Percentiles rank a stretch among this genome's conserved stretches.
Conservation (phyloP, 2,888 invertebrate species). For the Platypus cylindrus region DNA sequence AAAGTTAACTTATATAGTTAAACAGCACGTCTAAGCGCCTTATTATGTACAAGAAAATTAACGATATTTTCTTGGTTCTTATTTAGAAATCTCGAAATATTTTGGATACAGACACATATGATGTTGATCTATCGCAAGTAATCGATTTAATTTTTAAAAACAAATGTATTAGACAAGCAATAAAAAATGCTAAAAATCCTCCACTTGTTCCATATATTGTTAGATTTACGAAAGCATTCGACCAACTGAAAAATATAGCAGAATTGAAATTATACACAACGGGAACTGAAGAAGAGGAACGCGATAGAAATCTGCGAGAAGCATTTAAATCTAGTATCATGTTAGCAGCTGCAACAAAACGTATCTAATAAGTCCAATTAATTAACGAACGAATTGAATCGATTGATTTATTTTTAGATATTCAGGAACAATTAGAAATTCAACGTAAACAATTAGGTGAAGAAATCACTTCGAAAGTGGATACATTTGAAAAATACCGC, state of each 20-base stretch:
- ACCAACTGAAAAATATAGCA: slow-evolving; percentile 15
- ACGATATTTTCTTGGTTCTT: background rate
- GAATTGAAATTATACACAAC: slow-evolving; percentile 19
- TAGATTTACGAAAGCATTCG: slow-evolving; percentile 9
- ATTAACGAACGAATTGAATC: background rate
- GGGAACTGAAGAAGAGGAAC: slow-evolving; percentile 19
- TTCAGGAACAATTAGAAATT: slow-evolving; percentile 20
- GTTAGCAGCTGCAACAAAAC: slow-evolving; percentile 16
- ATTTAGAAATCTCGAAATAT: slow-evolving; percentile 3
- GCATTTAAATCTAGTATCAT: slow-evolving; percentile 21
- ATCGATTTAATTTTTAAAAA: slow-evolving; percentile 19
- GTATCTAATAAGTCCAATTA: slow-evolving; percentile 6
- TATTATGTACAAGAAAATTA: too few species aligned
- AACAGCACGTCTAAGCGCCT: too few species aligned
- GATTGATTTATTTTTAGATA: slow-evolving; percentile 16
- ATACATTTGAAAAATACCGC: slow-evolving; percentile 18
- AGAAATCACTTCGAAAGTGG: slow-evolving; percentile 21
- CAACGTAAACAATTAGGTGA: slow-evolving; percentile 22
- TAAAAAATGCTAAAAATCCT: slow-evolving; percentile 5
- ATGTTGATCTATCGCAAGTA: slow-evolving; percentile 17
- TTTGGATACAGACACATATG: slow-evolving; percentile 4
- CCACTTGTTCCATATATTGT: slow-evolving; percentile 5
- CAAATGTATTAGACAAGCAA: slow-evolving; percentile 15
- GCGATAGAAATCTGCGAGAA: slow-evolving; percentile 19
- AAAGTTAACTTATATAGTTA: too few species aligned